Conservation (phyloP, 1,140 invertebrate genomes). For the Myzus persicae region DNA sequence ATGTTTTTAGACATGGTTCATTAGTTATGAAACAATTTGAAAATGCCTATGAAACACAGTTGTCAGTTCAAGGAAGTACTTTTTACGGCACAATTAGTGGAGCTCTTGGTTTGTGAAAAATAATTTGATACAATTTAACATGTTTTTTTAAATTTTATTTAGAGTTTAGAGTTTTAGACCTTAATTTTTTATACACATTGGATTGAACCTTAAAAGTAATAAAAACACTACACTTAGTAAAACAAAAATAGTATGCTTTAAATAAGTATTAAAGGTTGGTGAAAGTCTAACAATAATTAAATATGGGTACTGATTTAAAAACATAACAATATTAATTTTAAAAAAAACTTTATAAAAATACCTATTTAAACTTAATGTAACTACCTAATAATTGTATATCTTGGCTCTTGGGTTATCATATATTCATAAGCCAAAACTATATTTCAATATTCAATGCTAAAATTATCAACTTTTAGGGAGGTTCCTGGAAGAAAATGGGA, state of each 20-base stretch:
- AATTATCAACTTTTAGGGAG: too few relatives aligned
- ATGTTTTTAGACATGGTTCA: conserved; percentile 94
- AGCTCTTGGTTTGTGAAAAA: conserved; percentile 75
- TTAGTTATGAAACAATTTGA: conserved; percentile 92
- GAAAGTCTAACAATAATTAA: neutral
- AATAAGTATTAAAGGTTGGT: neutral
- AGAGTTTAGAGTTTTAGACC: neutral
- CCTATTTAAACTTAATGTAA: neutral
- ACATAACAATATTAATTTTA: neutral
- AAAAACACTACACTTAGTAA: neutral
- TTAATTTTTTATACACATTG: neutral
- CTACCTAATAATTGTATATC: too few relatives aligned
- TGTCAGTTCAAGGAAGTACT: conserved; percentile 83
- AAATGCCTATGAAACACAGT: conserved; percentile 72
- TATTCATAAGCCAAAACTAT: too few relatives aligned
- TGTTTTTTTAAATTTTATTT: neutral
- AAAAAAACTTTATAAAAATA: neutral
- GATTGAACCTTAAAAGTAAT: neutral
- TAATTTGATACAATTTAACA: neutral
- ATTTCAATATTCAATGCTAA: too few relatives aligned
- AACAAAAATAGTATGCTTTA: neutral
- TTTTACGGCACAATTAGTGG: conserved; percentile 90
- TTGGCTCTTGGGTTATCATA: too few relatives aligned
- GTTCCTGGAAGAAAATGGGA: too few relatives aligned
- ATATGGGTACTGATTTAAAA: neutral